Base-by-base conservation (phyloP, 2,888 invertebrate genomes). In the Drosophila anomalata region DNA sequence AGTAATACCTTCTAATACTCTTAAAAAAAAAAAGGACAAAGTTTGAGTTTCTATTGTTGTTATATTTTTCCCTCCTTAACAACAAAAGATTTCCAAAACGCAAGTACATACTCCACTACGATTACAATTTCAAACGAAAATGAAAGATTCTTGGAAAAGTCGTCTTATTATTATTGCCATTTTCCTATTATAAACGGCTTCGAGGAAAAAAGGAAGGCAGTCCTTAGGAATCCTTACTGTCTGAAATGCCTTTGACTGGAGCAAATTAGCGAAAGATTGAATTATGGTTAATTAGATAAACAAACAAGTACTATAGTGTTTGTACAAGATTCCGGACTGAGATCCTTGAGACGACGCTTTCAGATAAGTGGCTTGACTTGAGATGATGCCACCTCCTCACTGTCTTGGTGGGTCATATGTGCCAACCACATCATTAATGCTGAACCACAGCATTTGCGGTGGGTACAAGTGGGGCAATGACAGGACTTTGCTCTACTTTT, bases 191-290 rank as follows among this genome's bases (percentile, higher is more conserved):
- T 3, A 39, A n/a, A 47, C 12, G 46, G 31, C 47, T 24, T 29
- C 12, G 41, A 4, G 26, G 26, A 26, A 57, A 57, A 8, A 46
- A 31, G 9, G 59, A 20, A 24, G 6, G 44, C 3, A 20, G 29
- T 20, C 17, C 22, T 7, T 8, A 42, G 9, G 24, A 33, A 12
- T 42, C 41, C 20, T 42, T 41, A 26, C 33, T 22, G 62, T 63
- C 36, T 63, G 36, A 52, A 31, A 44, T 41, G 44, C 48, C 53
- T 58, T 41, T 50, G 75, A 69, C 78, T 79, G 75, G 66, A 67
- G 68, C 63, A 73, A 80, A 85, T 85, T 82, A 78, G 86, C 73
- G 71, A 52, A 55, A 70, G 55, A 83, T 80, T 83, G 66, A 86
- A 82, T 85, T 82, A 86, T 68, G 77, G 70, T 61, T 82, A 80